Conservation (phyloP, 2,888 invertebrate genomes). For the Ormyrus pomaceus region DNA sequence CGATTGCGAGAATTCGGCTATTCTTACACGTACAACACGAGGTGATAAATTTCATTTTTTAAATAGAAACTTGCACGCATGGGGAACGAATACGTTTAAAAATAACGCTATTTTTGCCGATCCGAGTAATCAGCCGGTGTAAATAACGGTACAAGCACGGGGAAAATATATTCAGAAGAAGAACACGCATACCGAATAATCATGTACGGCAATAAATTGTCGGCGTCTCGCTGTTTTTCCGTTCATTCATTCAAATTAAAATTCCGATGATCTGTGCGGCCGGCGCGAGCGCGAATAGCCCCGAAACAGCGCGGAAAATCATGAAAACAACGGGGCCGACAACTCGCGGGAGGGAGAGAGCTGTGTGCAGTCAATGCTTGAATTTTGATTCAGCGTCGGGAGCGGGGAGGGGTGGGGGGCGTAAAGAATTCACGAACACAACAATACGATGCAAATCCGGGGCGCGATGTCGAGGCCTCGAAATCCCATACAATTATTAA, state of each 20-base stretch:
- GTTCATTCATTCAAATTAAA: constrained; percentile 10
- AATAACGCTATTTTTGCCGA: no score
- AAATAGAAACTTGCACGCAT: no score
- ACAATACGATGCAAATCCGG: constrained; percentile 49
- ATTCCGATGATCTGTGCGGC: neutral
- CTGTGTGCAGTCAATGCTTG: neutral
- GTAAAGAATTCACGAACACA: constrained; percentile 27
- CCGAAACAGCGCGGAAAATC: constrained; percentile 5
- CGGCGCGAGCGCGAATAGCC: neutral
- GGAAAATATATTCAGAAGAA: no score
- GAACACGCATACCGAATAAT: no score
- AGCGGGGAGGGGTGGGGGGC: neutral
- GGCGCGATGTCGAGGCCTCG: constrained; percentile 3
- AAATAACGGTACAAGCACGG: no score
- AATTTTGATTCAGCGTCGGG: constrained; percentile 19
- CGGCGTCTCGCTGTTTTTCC: neutral
- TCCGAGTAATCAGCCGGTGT: no score
- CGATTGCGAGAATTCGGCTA: no score
- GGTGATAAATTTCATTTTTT: no score
- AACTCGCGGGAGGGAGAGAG: no score
- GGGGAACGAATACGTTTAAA: no score
- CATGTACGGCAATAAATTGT: neutral
- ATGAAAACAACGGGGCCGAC: constrained; percentile 7
- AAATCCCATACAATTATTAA: constrained; percentile 54
- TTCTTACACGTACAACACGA: no score